These are phyloP conservation scores for Lamproptera curius DNA, from an alignment of 2,888 invertebrate genomes.

Conservation along the genomic window DNA sequence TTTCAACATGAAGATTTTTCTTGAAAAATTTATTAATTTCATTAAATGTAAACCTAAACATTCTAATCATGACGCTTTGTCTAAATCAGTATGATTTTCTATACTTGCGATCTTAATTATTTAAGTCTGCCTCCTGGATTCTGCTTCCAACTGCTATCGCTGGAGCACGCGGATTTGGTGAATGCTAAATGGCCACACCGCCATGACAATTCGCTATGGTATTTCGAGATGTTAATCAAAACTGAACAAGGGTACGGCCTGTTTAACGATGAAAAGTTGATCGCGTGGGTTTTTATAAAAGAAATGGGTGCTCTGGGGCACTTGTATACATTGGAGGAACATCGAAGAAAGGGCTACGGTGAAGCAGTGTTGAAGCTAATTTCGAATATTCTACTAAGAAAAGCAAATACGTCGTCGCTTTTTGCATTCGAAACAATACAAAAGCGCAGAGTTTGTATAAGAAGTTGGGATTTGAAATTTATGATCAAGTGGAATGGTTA, in stretches of 20 bases:
- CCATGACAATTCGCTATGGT: conserved; percentile 34
- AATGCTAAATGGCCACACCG: conserved; percentile 46
- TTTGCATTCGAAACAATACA: conserved; percentile 20
- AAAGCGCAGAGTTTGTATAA: conserved; percentile 22
- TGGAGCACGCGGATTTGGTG: conserved; percentile 35
- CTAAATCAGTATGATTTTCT: no score
- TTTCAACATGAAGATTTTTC: no score
- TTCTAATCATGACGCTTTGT: no score
- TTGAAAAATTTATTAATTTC: no score
- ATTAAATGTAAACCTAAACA: no score
- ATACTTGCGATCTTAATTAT: no score
- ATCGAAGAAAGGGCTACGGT: conserved; percentile 28
- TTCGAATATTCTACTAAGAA: conserved; percentile 17
- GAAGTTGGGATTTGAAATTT: conserved; percentile 32
- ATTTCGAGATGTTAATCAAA: conserved; percentile 27
- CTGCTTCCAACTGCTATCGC: conserved; percentile 33
- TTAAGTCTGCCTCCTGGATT: conserved; percentile 37
- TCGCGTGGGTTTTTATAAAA: conserved; percentile 32
- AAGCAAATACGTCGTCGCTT: conserved; percentile 21
- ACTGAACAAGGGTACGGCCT: conserved; percentile 31
- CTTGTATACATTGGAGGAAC: conserved; percentile 28
- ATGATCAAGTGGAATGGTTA: conserved; percentile 21
- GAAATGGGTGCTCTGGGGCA: conserved; percentile 32
- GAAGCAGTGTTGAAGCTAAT: conserved; percentile 24
- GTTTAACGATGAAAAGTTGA: conserved; percentile 26